Base-by-base conservation (phyloP, 1,140 invertebrate genomes). In the Drosophila repleta region DNA sequence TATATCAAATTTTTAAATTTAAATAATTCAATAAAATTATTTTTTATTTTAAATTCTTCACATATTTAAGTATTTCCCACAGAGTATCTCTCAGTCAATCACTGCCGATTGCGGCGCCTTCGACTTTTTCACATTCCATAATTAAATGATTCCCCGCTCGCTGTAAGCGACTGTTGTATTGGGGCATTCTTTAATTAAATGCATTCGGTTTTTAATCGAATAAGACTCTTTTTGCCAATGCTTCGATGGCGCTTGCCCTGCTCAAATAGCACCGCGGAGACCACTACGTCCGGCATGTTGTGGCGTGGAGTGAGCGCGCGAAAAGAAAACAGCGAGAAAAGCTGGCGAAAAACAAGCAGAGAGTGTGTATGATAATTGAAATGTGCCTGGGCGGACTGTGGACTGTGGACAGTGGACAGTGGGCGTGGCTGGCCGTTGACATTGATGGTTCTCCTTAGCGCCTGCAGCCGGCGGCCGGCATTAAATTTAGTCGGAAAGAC, bases 361-460 rank as follows among this genome's bases (percentile, higher is more conserved):
- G 29, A 3, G 26, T 61, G 68, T 62, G 43, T 58, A 74, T 69
- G 63, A 69, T 78, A 74, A 82, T 77, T 77, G 35, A 73, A 77
- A 81, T 53, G 62, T 26, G 52, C 39, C 8, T 43, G 53, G 37
- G 20, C 24, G 39, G 29, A n/a, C n/a, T n/a, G n/a, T n/a, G n/a
- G n/a, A n/a, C n/a, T n/a, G n/a, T n/a, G n/a, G n/a, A n/a, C n/a
- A n/a, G n/a, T n/a, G n/a, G n/a, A n/a, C n/a, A n/a, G n/a, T n/a
- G n/a, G n/a, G n/a, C n/a, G n/a, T 39, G 46, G 20, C 46, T 29
- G 48, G 49, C n/a, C 21, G 10, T 17, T 2, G 18, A 26, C 17
- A 39, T 58, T 56, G 37, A 49, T 57, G 53, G 17, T 39, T 21
- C 35, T 61, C 26, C 17, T 51, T n/a, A n/a, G n/a, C 17, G 51